A percentile compares a stretch with the other conserved stretches of the same genome.
Evolutionary conservation across 2,113 vertebrate species (phyloP).

Genomic region (Perccottus glenii): DNA sequence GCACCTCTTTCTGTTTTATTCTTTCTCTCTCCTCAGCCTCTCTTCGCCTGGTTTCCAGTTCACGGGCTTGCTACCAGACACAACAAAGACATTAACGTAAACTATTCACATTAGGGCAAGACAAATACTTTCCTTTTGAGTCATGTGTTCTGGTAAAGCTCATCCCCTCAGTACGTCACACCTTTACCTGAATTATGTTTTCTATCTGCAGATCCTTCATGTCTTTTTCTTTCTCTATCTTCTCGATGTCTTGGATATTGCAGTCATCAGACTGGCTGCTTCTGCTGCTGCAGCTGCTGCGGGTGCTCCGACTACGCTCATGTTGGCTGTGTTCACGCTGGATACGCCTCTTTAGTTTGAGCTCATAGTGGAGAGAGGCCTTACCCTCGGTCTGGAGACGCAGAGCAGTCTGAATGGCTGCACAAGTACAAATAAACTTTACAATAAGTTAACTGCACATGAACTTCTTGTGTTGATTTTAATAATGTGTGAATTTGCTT

Average conservation of each 20-base stretch:
- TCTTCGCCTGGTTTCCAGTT: slow-evolving; percentile 69
- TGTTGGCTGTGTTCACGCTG: slow-evolving; percentile 66
- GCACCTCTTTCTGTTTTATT: slow-evolving; percentile 73
- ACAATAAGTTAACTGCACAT: not conserved
- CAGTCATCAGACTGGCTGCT: slow-evolving; percentile 71
- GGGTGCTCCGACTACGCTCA: slow-evolving; percentile 58
- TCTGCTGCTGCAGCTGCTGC: slow-evolving; percentile 62
- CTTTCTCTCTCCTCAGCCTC: slow-evolving; percentile 72
- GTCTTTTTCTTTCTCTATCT: slow-evolving; percentile 65
- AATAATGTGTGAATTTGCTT: no score
- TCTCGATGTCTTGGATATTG: slow-evolving; percentile 60
- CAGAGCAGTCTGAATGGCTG: slow-evolving; percentile 77
- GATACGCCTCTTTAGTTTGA: slow-evolving; percentile 74
- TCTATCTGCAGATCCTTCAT: slow-evolving; percentile 76
- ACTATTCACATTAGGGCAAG: not conserved
- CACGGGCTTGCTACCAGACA: slow-evolving; percentile 72
- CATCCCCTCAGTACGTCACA: not conserved
- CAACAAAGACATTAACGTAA: slow-evolving; percentile 4
- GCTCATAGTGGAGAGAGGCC: slow-evolving; percentile 73
- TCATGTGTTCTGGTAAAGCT: not conserved
- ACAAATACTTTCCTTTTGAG: not conserved
- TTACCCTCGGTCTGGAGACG: slow-evolving; percentile 72
- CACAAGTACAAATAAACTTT: not conserved
- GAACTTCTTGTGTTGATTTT: not conserved
- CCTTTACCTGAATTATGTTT: slow-evolving; percentile 77